Base-by-base conservation (phyloP, 2,797 vertebrate genomes). In the Spinus olivaceus region DNA sequence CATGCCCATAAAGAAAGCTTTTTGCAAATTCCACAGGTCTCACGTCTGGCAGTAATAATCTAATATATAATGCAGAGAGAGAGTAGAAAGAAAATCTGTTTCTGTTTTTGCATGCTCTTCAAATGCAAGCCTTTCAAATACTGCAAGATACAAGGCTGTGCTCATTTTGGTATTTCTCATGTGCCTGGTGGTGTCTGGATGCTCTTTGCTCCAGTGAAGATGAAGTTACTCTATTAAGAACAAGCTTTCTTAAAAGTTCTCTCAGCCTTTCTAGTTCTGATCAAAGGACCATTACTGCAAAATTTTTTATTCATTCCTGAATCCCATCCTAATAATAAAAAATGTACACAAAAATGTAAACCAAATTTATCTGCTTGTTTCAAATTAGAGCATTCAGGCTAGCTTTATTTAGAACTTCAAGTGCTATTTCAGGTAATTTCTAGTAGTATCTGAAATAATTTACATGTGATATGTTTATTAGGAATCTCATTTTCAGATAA, bases 71-170 rank as follows among this genome's bases (percentile, higher is more conserved):
- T 70, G 71, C 72, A 91, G 79, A 91, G 46, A 76, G 76, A 81
- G 76, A 65, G 46, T 78, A 67, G 65, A 81, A 90, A 49, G 79
- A 93, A 92, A 95, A 95, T 94, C 84, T 96, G 95, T 93, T 96
- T 96, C 92, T 95, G 35, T 61, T 96, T 96, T 93, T 91, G 69
- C 94, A 95, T 96, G 92, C 92, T 96, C 51, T 95, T 95, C 89
- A 96, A 89, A 92, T 90, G 33, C 44, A 88, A 88, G 66, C 69
- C 79, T 88, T 94, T 90, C 82, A 91, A 88, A 92, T 33, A 15
- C 33, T 81, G 65, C 33, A 66, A 87, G 92, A 65, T 56, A 93
- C 76, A 59, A 65, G 33, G 14, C 61, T 69, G 33, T 51, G 59
- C 20, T 86, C 37, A 11, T 79, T 69, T 44, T 1, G 4, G 39